phyloP scores from a whole-genome alignment of 2,888 invertebrate species.

The Prionchulus punctatus region DNA sequence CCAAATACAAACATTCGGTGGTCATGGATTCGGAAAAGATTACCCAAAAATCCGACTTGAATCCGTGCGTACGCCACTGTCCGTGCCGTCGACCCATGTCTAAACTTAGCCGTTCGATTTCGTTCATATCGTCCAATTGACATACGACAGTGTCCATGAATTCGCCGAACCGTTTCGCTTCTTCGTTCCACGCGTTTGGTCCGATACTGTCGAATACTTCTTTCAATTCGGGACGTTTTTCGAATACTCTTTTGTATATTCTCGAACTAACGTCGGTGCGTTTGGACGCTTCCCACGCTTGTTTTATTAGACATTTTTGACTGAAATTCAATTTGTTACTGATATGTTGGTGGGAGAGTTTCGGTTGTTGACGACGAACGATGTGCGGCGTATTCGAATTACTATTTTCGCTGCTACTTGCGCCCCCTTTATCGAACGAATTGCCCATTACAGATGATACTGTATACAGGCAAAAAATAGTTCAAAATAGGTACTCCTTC shows the following conservation, averaged over 20 bases:
- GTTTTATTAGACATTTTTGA: neutral
- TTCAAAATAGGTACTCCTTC: too few species aligned
- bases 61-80: constrained; percentile 16
- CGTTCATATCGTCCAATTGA: constrained; percentile 15
- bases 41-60: constrained; percentile 32
- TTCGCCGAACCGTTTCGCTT: constrained; percentile 21
- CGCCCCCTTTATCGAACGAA: too few species aligned
- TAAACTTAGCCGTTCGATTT: neutral
- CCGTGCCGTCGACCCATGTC: constrained; percentile 4
- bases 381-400: too few species aligned
- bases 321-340: neutral
- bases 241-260: constrained; percentile 22
- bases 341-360: too few species aligned
- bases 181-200: constrained; percentile 20
- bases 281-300: neutral
- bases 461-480: too few species aligned
- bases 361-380: too few species aligned
- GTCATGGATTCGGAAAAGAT: constrained; percentile 28
- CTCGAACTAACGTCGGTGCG: neutral
- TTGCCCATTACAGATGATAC: too few species aligned
- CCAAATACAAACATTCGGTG: constrained; percentile 27
- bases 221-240: constrained; percentile 26
- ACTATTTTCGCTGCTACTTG: too few species aligned
- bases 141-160: constrained; percentile 24
- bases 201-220: constrained; percentile 21